Evolutionary conservation across 2,888 invertebrate species (phyloP).

Genomic region (Napeogenes inachia): DNA sequence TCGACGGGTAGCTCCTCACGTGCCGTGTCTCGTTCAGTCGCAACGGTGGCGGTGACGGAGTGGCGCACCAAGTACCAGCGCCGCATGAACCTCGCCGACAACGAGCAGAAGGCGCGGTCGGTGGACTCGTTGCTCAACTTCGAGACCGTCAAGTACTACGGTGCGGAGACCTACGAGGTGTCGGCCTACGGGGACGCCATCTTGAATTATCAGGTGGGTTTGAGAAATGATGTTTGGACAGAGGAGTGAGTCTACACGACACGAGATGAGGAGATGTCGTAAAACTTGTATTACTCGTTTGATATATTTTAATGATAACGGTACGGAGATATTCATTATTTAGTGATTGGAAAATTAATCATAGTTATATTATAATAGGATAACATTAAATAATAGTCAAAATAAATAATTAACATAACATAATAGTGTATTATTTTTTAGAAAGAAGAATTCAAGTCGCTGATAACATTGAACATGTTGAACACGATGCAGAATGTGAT

Average conservation of each 20-base stretch:
- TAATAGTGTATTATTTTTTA: conserved; percentile 55
- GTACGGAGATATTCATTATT: too few relatives aligned
- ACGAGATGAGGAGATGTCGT: too few relatives aligned
- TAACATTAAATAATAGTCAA: too few relatives aligned
- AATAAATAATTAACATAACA: too few relatives aligned
- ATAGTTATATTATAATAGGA: too few relatives aligned
- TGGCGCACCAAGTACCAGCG: conserved; percentile 98
- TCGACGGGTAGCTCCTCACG: too few relatives aligned
- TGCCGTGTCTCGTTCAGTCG: conserved; percentile 68
- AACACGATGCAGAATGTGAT: conserved; percentile 95
- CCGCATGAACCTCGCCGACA: conserved; percentile 96
- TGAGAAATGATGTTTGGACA: not conserved
- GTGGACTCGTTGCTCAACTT: conserved; percentile 98
- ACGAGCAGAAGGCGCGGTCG: conserved; percentile 92
- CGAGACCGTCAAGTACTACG: conserved; percentile 99
- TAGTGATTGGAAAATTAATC: too few relatives aligned
- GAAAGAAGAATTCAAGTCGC: conserved; percentile 93
- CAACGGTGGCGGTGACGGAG: conserved; percentile 94
- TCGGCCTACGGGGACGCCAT: conserved; percentile 90
- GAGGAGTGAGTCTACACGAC: too few relatives aligned
- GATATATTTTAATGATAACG: too few relatives aligned
- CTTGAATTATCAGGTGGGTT: conserved; percentile 84
- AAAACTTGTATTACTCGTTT: too few relatives aligned
- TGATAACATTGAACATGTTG: conserved; percentile 90
- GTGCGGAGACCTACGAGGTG: conserved; percentile 95